A percentile compares a stretch with the other conserved stretches of the same genome.
These are phyloP conservation scores for Phenganax marumi DNA, from an alignment of 92 coral and sea anemone genomes.

Conservation along the genomic window DNA sequence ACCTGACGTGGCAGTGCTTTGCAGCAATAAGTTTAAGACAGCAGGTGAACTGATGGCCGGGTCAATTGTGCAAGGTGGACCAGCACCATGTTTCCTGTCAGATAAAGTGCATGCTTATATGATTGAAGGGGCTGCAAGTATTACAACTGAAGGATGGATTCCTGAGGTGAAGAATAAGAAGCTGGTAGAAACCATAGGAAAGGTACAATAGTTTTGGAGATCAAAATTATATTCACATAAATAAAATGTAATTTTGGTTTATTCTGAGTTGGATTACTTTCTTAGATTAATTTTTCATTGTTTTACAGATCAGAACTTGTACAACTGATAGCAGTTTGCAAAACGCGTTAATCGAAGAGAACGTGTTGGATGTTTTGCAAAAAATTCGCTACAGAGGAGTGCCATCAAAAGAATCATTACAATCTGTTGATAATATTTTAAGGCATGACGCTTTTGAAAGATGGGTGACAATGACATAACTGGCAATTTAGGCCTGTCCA, in stretches of 20 bases:
- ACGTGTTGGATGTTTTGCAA: conserved; percentile 25
- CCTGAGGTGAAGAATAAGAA: conserved; percentile 45
- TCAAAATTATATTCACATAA: not conserved
- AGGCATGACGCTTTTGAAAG: not conserved
- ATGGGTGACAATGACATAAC: no score
- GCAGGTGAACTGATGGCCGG: conserved; percentile 34
- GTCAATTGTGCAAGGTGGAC: conserved; percentile 38
- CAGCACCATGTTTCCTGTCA: conserved; percentile 62
- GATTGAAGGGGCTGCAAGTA: conserved; percentile 60
- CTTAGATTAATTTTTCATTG: not conserved
- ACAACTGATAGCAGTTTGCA: conserved; percentile 12
- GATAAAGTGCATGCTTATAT: conserved; percentile 56
- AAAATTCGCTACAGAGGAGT: conserved; percentile 29
- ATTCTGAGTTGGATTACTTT: not conserved
- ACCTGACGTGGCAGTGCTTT: conserved; percentile 42
- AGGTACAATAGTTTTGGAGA: conserved; percentile 33
- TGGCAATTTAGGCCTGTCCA: no score
- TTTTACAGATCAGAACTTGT: not conserved
- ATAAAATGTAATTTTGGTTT: not conserved
- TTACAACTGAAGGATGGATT: conserved; percentile 52
- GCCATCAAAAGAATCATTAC: conserved; percentile 27
- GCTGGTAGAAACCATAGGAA: conserved; percentile 46
- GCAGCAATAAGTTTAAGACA: conserved; percentile 18
- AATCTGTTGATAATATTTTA: conserved; percentile 35
- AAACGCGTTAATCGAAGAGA: conserved; percentile 1